These are phyloP conservation scores for Steinernema scapterisci DNA, from an alignment of 2,888 invertebrate species.

Conservation along the genomic window DNA sequence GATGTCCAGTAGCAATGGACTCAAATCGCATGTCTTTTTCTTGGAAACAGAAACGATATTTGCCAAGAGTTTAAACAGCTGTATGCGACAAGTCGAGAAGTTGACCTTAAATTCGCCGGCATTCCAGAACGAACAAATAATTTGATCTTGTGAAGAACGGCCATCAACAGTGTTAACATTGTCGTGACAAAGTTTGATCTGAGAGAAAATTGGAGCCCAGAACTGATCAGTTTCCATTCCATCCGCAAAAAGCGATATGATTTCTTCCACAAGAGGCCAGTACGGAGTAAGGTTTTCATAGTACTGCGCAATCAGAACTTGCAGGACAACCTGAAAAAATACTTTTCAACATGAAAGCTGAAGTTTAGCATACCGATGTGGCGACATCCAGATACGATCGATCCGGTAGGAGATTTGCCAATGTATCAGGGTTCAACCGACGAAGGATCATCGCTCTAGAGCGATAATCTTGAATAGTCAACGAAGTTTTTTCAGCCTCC, in stretches of 20 bases:
- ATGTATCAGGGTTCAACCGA: background rate
- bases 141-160: background rate
- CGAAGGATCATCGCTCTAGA: conserved; percentile 35
- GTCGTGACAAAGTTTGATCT: background rate
- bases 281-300: conserved; percentile 85
- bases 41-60: conserved; percentile 80
- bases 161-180: too few relatives aligned
- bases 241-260: conserved; percentile 78
- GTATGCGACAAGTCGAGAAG: conserved; percentile 78
- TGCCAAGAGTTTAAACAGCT: conserved; percentile 82
- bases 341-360: background rate
- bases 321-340: conserved; percentile 74
- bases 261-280: conserved; percentile 82
- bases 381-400: background rate
- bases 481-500: conserved; percentile 76
- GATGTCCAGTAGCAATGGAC: conserved; percentile 81
- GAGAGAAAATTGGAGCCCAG: conserved; percentile 68
- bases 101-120: conserved; percentile 71
- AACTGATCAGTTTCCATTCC: conserved; percentile 63
- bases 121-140: background rate
- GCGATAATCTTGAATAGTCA: conserved; percentile 81
- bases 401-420: background rate
- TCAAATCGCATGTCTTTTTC: conserved; percentile 80
- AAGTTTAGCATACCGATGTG: background rate
- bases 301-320: conserved; percentile 80